Base-by-base conservation (phyloP, 2,888 invertebrate genomes). In the Diaprepes abbreviatus region DNA sequence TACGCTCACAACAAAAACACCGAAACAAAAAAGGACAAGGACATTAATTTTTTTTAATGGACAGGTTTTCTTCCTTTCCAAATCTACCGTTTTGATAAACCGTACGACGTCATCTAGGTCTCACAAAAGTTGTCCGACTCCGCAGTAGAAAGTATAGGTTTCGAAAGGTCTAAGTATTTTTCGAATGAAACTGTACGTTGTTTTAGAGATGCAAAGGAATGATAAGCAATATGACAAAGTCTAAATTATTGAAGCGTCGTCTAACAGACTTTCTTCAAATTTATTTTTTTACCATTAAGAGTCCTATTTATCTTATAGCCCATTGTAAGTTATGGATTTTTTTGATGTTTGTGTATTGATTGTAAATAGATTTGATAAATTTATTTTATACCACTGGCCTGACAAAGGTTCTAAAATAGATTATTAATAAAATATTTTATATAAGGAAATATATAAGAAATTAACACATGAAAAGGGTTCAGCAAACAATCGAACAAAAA, bases 11-110 rank as follows among this genome's bases (percentile, higher is more conserved):
- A 57, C 58, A 59, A 40, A 66, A 66, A 66, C 66, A 66, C 66
- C 59, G 66, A 60, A 59, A 66, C 38, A 58, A 33, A 50, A 65
- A 65, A 35, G 12, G 45, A 68, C 68, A 68, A 63, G 68, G 43
- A 62, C 68, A 68, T 68, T 68, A 68, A 68, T 68, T 68, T 63
- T 62, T 68, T 62, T 54, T 68, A 68, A 68, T 68, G 54, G 68
- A 68, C 68, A 64, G 68, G 57, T 57, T 38, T 19, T 62, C 28
- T 63, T 68, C 68, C 57, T 55, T 63, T 68, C 52, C 55, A 64
- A 68, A 68, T 68, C 68, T 68, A 43, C 68, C 63, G 63, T 68
- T 63, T 45, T 24, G 54, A 62, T 52, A 68, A 68, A 28, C 50
- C 52, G 36, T 55, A 59, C 55, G 43, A 43, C 60, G 38, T 52